Percentiles rank a stretch among this genome's conserved stretches.
Conservation (phyloP, 1,140 invertebrate species). For the Drosophila hydei region DNA sequence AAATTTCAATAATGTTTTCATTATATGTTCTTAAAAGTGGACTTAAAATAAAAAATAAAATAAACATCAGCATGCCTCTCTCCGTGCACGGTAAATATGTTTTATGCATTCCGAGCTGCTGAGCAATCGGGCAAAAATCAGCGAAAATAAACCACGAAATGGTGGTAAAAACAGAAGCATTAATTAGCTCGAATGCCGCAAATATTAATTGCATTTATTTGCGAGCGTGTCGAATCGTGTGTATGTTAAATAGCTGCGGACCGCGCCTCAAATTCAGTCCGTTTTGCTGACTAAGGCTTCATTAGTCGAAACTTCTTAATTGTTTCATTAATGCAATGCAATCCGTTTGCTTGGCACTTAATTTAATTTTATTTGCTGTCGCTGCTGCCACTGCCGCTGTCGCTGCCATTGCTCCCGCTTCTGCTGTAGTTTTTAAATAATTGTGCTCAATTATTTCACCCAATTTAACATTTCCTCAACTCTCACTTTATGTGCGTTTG, state of each 20-base stretch:
- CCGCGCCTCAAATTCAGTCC: slow-evolving; percentile 3
- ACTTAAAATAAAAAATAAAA: too few relatives aligned
- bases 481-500: neutral
- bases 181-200: slow-evolving; percentile 59
- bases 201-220: slow-evolving; percentile 62
- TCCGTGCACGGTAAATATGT: neutral
- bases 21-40: too few relatives aligned
- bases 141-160: slow-evolving; percentile 26
- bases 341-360: slow-evolving; percentile 75
- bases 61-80: too few relatives aligned
- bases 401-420: slow-evolving; percentile 24
- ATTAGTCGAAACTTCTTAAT: slow-evolving; percentile 76
- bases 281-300: slow-evolving; percentile 68
- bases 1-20: too few relatives aligned
- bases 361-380: slow-evolving; percentile 79
- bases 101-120: neutral
- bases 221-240: slow-evolving; percentile 9
- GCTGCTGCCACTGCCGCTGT: slow-evolving; percentile 19
- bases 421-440: slow-evolving; percentile 74
- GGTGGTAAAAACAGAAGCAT: slow-evolving; percentile 24
- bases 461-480: slow-evolving; percentile 69
- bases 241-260: slow-evolving; percentile 31
- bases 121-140: slow-evolving; percentile 21
- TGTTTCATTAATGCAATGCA: slow-evolving; percentile 80
- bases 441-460: slow-evolving; percentile 79